These are phyloP conservation scores for Tolypeutes matacus DNA, from an alignment of 2,797 vertebrate genomes.

Conservation along the genomic window DNA sequence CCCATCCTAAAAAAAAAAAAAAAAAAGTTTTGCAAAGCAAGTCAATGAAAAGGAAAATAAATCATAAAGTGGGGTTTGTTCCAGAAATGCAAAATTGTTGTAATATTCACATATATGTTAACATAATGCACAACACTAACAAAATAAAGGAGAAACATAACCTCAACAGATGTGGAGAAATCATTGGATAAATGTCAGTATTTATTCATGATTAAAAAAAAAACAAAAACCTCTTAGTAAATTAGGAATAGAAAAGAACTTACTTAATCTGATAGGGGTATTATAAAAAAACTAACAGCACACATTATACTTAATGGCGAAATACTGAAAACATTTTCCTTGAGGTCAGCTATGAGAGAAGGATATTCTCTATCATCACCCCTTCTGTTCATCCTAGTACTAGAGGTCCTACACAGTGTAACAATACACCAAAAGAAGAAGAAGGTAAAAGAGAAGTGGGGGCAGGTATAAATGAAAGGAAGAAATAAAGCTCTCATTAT, in stretches of 20 bases:
- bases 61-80: constrained; percentile 15
- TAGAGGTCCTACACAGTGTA: neutral
- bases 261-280: constrained; percentile 7
- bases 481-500: constrained; percentile 32
- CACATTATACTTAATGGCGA: neutral
- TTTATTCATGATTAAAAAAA: neutral
- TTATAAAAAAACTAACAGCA: constrained; percentile 21
- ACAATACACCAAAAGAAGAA: neutral
- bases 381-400: neutral
- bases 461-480: neutral
- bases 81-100: neutral
- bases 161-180: neutral
- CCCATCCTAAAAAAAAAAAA: constrained; percentile 31
- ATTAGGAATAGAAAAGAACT: constrained; percentile 5
- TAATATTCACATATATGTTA: neutral
- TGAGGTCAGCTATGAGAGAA: neutral
- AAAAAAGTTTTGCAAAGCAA: constrained; percentile 46
- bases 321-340: constrained; percentile 30
- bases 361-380: neutral
- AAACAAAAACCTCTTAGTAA: neutral
- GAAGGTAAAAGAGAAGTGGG: neutral
- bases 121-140: constrained; percentile 7
- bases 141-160: constrained; percentile 54
- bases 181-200: neutral
- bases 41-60: constrained; percentile 3